phyloP scores from a whole-genome alignment of 1,140 invertebrate genomes.

The Rhizoglyphus robini region DNA sequence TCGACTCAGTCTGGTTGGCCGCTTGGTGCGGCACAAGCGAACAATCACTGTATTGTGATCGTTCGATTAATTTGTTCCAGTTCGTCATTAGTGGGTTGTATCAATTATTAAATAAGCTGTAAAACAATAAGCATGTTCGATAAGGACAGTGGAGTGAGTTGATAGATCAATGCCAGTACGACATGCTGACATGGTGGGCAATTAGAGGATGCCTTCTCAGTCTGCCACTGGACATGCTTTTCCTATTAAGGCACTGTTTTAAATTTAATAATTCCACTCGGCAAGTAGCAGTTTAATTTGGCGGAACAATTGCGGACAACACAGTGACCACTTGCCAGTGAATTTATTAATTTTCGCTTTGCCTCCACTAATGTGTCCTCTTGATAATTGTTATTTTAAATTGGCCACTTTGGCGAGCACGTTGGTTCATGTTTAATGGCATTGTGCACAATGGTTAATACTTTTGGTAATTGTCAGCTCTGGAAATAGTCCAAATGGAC shows the following conservation, averaged over 20 bases:
- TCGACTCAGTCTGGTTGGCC: too few species aligned
- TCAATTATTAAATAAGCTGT: not conserved
- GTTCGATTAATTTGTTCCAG: not conserved
- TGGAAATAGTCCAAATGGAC: too few species aligned
- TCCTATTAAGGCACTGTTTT: not conserved
- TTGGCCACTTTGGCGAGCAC: not conserved
- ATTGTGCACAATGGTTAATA: not conserved
- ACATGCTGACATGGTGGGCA: too few species aligned
- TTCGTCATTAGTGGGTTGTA: not conserved
- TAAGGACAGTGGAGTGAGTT: not conserved
- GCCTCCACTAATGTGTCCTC: not conserved
- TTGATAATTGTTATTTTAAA: not conserved
- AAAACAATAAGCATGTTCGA: not conserved
- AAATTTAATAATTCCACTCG: not conserved
- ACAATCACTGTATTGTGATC: too few species aligned
- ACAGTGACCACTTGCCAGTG: not conserved
- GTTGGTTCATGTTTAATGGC: not conserved
- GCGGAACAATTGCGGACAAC: too few species aligned
- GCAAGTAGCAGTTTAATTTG: too few species aligned
- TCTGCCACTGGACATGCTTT: not conserved
- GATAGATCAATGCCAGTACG: not conserved
- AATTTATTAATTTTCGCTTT: not conserved
- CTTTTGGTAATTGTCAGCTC: not conserved
- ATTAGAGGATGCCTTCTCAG: too few species aligned
- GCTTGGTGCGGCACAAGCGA: too few species aligned